Percentiles rank a stretch among this genome's conserved stretches.
phyloP scores from a whole-genome alignment of 1,140 invertebrate species.

The Nephila pilipes region DNA sequence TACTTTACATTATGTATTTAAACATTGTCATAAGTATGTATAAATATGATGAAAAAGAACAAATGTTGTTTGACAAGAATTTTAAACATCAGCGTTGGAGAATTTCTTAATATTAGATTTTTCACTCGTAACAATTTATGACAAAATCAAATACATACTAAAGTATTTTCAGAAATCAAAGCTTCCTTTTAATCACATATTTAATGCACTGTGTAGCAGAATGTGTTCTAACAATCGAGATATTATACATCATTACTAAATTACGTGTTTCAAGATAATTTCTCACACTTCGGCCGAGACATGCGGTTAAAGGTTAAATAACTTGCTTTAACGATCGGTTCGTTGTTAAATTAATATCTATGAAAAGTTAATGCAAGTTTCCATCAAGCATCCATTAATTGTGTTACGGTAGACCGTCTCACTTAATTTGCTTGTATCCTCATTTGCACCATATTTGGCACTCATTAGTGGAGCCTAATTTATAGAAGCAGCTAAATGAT shows the following conservation, averaged over 20 bases:
- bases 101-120: too few relatives aligned
- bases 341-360: slow-evolving; percentile 54
- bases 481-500: slow-evolving; percentile 54
- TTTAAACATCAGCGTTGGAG: too few relatives aligned
- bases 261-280: slow-evolving; percentile 25
- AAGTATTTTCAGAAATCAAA: neutral
- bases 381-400: slow-evolving; percentile 58
- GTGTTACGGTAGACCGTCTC: slow-evolving; percentile 57
- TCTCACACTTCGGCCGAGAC: slow-evolving; percentile 21
- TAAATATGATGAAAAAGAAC: too few relatives aligned
- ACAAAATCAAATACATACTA: neutral
- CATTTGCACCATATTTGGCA: slow-evolving; percentile 60
- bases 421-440: slow-evolving; percentile 56
- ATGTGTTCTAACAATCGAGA: slow-evolving; percentile 34
- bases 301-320: slow-evolving; percentile 60
- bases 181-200: slow-evolving; percentile 17
- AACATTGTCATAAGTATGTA: too few relatives aligned
- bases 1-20: too few relatives aligned
- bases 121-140: neutral
- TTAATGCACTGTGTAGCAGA: neutral
- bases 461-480: slow-evolving; percentile 17
- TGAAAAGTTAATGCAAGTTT: slow-evolving; percentile 59
- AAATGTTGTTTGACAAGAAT: too few relatives aligned
- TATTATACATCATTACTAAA: slow-evolving; percentile 47
- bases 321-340: slow-evolving; percentile 25